These are phyloP conservation scores for Benthosema pterotum DNA, from an alignment of 2,797 vertebrate genomes.

Conservation along the genomic window DNA sequence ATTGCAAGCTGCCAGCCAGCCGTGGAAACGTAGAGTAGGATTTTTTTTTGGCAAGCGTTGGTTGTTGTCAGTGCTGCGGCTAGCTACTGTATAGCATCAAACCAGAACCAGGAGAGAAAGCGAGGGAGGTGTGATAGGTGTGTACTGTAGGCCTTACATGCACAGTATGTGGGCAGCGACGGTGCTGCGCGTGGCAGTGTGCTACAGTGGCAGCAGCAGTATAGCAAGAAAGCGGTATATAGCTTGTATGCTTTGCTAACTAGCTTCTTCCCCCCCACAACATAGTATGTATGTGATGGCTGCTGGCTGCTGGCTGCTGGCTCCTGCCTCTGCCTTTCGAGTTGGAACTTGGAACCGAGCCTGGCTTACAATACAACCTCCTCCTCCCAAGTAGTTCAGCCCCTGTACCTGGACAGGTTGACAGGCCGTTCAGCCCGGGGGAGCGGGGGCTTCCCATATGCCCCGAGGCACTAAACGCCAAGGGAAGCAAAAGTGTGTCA, in stretches of 20 bases:
- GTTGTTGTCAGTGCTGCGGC: slow-evolving; percentile 7
- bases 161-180: no score
- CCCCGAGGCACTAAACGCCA: slow-evolving; percentile 15
- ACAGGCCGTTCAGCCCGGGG: slow-evolving; percentile 44
- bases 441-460: slow-evolving; percentile 39
- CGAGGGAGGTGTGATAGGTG: not conserved
- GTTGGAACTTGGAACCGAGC: not conserved
- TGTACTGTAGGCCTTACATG: no score
- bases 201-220: not conserved
- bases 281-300: slow-evolving; percentile 1
- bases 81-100: not conserved
- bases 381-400: no score
- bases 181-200: not conserved
- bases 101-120: not conserved
- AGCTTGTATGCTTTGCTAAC: slow-evolving; percentile 1
- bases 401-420: slow-evolving; percentile 55
- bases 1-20: slow-evolving; percentile 27
- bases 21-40: slow-evolving; percentile 17
- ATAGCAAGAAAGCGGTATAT: slow-evolving; percentile 6
- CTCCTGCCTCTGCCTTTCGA: no score
- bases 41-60: slow-evolving; percentile 1
- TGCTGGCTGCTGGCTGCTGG: no score
- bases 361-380: no score
- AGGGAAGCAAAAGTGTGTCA: slow-evolving; percentile 50
- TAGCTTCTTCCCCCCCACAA: slow-evolving; percentile 7